Percentiles rank a stretch among this genome's conserved stretches.
Evolutionary conservation across 2,113 vertebrate species (phyloP).

Genomic region (Leiothrix lutea): DNA sequence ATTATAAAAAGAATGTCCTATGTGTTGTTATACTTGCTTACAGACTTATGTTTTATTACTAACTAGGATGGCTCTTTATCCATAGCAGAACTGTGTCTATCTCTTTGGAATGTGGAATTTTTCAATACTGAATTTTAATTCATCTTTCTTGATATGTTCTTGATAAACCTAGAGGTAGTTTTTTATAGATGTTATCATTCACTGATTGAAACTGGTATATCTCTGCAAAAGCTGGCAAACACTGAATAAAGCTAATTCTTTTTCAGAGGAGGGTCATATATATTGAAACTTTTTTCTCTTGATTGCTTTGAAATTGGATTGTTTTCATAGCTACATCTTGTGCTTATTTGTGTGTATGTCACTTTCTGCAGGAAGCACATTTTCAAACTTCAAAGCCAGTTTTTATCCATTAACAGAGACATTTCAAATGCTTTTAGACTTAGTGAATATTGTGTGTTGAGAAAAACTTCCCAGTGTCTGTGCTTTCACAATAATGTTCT

Average conservation of each 20-base stretch:
- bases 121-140: neutral
- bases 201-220: neutral
- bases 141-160: neutral
- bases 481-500: neutral
- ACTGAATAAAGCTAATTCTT: neutral
- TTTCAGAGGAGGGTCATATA: neutral
- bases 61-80: neutral
- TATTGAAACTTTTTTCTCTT: neutral
- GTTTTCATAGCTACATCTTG: neutral
- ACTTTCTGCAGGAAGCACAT: neutral
- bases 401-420: neutral
- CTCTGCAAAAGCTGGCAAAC: neutral
- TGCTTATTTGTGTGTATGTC: neutral
- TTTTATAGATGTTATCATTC: neutral
- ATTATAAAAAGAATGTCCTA: neutral
- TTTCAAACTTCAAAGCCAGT: neutral
- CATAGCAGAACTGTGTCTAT: neutral
- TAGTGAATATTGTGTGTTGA: neutral
- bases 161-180: neutral
- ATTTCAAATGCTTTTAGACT: slow-evolving; percentile 9
- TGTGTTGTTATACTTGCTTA: neutral
- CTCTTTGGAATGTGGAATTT: neutral
- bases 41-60: neutral
- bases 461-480: neutral
- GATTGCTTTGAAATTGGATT: neutral